A percentile compares a stretch with the other conserved stretches of the same genome.
phyloP scores from a whole-genome alignment of 2,888 invertebrate genomes.

The Callyntrura guangdongensis region DNA sequence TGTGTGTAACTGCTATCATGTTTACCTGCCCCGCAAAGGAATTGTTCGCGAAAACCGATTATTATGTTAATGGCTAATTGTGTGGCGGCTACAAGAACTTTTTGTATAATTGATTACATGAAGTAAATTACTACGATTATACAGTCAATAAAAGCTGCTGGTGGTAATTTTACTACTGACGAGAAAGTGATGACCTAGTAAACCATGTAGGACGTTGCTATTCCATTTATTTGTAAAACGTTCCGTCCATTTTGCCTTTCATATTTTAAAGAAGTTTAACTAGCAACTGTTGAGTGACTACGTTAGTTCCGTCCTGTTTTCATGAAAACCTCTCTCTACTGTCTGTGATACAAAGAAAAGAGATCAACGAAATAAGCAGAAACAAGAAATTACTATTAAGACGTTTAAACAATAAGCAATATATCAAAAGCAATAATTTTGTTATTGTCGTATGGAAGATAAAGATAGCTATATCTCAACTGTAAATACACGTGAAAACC shows the following conservation, averaged over 20 bases:
- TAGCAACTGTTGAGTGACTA: background rate
- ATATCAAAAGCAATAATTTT: background rate
- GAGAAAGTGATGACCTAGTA: background rate
- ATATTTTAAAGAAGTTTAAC: background rate
- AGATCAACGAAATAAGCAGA: conserved; percentile 28
- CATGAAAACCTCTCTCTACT: background rate
- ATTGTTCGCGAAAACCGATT: too few relatives aligned
- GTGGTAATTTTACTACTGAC: too few relatives aligned
- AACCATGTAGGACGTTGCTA: background rate
- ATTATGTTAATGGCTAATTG: too few relatives aligned
- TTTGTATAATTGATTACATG: too few relatives aligned
- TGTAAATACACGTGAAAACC: conserved; percentile 1
- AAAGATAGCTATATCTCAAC: background rate
- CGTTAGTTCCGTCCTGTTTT: background rate
- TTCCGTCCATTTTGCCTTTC: conserved; percentile 42
- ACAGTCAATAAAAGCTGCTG: too few relatives aligned
- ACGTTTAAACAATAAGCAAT: background rate
- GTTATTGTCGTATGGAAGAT: background rate
- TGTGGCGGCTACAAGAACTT: too few relatives aligned
- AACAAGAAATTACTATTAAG: conserved; percentile 5
- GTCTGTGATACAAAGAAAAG: conserved; percentile 19
- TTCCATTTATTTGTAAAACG: background rate
- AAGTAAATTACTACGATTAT: too few relatives aligned
- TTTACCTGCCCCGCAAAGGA: too few relatives aligned
- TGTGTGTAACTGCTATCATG: too few relatives aligned